Base-by-base conservation (phyloP, 53 echinoderm and acorn worm genomes). In the Mesocentrotus franciscanus region DNA sequence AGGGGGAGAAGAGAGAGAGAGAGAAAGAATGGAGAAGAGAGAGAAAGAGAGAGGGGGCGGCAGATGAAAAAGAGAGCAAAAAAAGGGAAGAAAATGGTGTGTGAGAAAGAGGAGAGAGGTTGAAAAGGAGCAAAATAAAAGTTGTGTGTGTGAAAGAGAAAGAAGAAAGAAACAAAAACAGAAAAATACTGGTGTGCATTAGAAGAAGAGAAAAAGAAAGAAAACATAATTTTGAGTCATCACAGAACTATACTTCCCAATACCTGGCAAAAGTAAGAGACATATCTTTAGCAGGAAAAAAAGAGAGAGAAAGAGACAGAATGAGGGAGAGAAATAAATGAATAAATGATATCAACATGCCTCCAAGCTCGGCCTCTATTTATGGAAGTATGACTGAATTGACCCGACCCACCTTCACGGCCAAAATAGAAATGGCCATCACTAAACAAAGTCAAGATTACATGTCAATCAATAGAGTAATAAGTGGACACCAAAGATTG, bases 371-470 rank as follows among this genome's bases (percentile, higher is more conserved):
- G 15, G 87, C 87, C 87, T 29, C 87, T 87, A 87, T 87, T 87
- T 87, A 2, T 87, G 58, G 87, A 87, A 87, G 58, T 26, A 87
- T 59, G 87, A 87, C 58, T 87, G n/a, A 3, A n/a, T 12, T 87
- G 87, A 87, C 87, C 87, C 58, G 87, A 87, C 87, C 87, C 29
- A 87, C 87, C 87, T 87, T 87, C 6, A n/a, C 29, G 12, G 11
- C 87, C 87, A 87, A 87, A 87, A 87, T 87, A 87, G 87, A 87
- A 87, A 87, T 87, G 58, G 87, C 87, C 87, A 87, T 87, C 87
- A 87, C n/a, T 14, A 57, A 87, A 87, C 87, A 87, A 87, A 58
- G 87, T 58, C 27, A 87, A 87, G 56, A 87, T 58, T 58, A 87
- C 85, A 87, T 58, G 87, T 87, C 87, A 87, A 87, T 87, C 87